Percentiles rank a stretch among this genome's conserved stretches.
Conservation (phyloP, 2,113 vertebrate species). For the Corythornis cristatus region DNA sequence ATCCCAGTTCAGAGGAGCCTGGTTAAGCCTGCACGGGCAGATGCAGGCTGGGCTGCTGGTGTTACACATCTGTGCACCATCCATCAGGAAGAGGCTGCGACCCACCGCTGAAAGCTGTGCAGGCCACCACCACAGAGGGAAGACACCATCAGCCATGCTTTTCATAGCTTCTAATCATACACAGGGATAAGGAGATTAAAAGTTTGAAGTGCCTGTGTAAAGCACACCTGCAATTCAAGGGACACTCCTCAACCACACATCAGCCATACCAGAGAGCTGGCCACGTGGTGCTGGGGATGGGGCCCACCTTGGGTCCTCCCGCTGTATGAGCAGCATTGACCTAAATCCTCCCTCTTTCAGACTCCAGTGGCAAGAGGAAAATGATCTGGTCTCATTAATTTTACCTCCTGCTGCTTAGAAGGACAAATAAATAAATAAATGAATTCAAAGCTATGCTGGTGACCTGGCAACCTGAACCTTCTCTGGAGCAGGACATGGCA, state of each 20-base stretch:
- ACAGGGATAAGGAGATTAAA: not conserved
- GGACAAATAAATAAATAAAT: not conserved
- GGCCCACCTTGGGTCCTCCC: not conserved
- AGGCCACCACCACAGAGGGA: accelerated
- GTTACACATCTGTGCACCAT: not conserved
- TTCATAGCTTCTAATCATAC: conserved; percentile 5
- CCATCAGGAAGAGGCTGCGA: not conserved
- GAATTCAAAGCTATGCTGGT: not conserved
- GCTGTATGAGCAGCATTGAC: not conserved
- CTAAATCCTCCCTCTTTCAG: conserved; percentile 28
- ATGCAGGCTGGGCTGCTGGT: not conserved
- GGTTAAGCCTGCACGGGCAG: not conserved
- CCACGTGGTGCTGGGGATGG: not conserved
- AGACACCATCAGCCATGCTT: not conserved
- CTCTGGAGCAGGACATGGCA: not conserved
- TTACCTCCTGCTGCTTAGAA: conserved; percentile 1
- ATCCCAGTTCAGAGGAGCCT: not conserved
- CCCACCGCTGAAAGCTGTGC: accelerated
- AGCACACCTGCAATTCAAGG: conserved; percentile 21
- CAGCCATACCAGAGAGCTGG: not conserved
- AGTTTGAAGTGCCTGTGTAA: not conserved
- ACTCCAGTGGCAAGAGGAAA: not conserved
- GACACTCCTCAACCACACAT: not conserved
- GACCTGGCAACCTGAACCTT: not conserved
- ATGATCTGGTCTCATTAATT: conserved; percentile 13